Evolutionary conservation across 2,888 invertebrate species (phyloP).

Genomic region (Bellardia pandia): DNA sequence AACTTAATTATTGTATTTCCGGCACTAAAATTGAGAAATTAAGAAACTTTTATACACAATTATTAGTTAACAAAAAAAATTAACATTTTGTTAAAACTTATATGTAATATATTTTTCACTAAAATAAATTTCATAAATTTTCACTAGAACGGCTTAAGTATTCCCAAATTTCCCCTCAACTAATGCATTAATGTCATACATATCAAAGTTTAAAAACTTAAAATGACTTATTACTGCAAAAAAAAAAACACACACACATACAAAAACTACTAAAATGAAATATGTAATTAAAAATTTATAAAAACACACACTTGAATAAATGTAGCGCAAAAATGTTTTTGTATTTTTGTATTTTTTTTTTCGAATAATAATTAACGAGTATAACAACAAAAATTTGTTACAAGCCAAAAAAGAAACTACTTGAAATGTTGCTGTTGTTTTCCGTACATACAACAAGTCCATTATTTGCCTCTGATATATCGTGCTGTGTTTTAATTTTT

Average conservation of each 20-base stretch:
- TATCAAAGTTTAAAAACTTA: constrained; percentile 41
- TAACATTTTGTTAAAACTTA: no score
- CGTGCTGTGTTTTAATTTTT: constrained; percentile 1
- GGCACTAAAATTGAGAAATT: neutral
- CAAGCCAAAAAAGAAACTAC: constrained; percentile 47
- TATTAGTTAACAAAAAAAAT: no score
- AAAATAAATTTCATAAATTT: no score
- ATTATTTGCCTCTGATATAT: constrained; percentile 27
- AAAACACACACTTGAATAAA: constrained; percentile 48
- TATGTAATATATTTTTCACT: no score
- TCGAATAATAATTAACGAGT: neutral
- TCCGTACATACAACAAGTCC: neutral
- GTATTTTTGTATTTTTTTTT: constrained; percentile 21
- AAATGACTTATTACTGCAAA: constrained; percentile 47
- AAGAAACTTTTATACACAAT: neutral
- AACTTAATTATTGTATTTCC: constrained; percentile 11
- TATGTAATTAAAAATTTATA: constrained; percentile 42
- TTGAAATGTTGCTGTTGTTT: constrained; percentile 38
- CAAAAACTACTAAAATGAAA: constrained; percentile 31
- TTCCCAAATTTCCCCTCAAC: neutral
- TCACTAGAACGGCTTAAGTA: neutral
- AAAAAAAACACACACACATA: neutral
- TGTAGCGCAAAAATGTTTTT: constrained; percentile 54
- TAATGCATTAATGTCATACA: constrained; percentile 41
- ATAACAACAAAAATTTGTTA: constrained; percentile 18